Percentiles rank a stretch among this genome's conserved stretches.
Evolutionary conservation across 2,888 invertebrate species (phyloP).

Genomic region (Noctua fimbriata): DNA sequence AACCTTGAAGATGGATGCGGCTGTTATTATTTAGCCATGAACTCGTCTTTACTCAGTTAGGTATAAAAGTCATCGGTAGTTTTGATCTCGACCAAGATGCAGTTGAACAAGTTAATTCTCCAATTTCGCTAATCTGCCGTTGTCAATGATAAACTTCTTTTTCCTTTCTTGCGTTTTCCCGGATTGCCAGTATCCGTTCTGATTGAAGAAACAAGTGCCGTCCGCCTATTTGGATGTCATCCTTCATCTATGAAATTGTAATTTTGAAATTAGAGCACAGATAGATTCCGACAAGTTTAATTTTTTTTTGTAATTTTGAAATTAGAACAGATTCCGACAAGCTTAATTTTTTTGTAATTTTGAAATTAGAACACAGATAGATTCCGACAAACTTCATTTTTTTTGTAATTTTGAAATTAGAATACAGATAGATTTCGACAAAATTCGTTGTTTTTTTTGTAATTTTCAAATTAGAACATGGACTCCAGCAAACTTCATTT

Average conservation of each 20-base stretch:
- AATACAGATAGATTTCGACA: too few relatives aligned
- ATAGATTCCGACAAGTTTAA: neutral
- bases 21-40: neutral
- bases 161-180: conserved; percentile 33
- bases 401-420: neutral
- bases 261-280: conserved; percentile 13
- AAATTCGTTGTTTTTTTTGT: neutral
- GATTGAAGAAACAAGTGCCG: conserved; percentile 43
- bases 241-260: conserved; percentile 13
- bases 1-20: neutral
- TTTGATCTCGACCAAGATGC: neutral
- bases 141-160: conserved; percentile 51
- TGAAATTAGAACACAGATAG: neutral
- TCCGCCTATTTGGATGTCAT: conserved; percentile 29
- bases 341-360: neutral
- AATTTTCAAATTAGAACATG: conserved; percentile 5
- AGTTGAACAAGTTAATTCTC: conserved; percentile 9
- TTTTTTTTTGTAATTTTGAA: neutral
- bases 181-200: conserved; percentile 44
- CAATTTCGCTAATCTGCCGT: conserved; percentile 42
- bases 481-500: neutral
- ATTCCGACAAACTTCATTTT: neutral
- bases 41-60: neutral
- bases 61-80: neutral
- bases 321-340: too few relatives aligned